Base-by-base conservation (phyloP, 2,797 vertebrate species). In the Danionella dracula region DNA sequence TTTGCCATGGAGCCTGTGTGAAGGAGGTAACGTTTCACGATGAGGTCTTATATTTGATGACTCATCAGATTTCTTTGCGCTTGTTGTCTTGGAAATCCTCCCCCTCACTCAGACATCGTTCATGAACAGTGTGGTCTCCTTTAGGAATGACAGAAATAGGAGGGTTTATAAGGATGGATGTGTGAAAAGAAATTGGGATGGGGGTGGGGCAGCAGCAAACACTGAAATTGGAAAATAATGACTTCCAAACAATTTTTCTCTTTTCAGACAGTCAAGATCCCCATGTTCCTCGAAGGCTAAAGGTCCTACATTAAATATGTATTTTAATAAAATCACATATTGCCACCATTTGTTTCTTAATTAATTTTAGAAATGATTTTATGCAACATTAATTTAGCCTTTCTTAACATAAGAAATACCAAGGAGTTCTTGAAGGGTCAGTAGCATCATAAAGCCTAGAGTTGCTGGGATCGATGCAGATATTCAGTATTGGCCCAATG, bases 41-140 rank as follows among this genome's bases (percentile, higher is more conserved):
- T 65, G 20, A 50, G 9, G 8, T 11, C 59, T 51, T 32, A 45
- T 38, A 48, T 55, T 60, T 20, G 63, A 62, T 71, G 70, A 66
- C 27, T 66, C 63, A 27, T 49, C 49, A 49, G 19, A 49, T 71
- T 66, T 71, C 17, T 60, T n/a, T 42, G 17, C 32, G 12, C 23
- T 19, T 65, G 34, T 27, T 29, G 23, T 41, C 27, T 57, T 42
- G 8, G 19, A 21, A 8, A 8, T 27, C 46, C 59, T 32, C 54
- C 41, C 17, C 45, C 56, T 49, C 7, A 23, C 29, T 20, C 12
- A 70, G 23, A 27, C 6, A 6, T 27, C 3, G 23, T 37, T 4
- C n/a, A 41, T 50, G 42, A 42, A 34, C 35, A n/a, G 49, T 20
- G 63, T 15, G 15, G 37, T 19, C 12, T 48, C 10, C 16, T 10